Evolutionary conservation across 2,113 vertebrate species (phyloP).

Genomic region (Ophiodon elongatus): DNA sequence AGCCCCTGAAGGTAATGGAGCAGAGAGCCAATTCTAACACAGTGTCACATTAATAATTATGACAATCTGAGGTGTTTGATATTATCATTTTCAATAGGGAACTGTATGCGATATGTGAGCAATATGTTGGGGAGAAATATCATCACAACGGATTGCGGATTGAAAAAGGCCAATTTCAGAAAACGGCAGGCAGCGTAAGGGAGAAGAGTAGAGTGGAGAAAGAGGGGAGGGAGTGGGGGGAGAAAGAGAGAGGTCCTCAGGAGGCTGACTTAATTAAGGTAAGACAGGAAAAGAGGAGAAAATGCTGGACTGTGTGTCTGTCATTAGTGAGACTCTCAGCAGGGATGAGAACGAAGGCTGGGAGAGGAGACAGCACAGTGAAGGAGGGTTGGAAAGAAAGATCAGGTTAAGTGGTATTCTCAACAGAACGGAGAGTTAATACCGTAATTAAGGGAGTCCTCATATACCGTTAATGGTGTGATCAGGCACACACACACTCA

Average conservation of each 20-base stretch:
- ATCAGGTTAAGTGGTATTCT: conserved; percentile 39
- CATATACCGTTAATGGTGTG: neutral
- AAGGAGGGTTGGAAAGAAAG: conserved; percentile 7
- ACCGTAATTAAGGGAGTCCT: conserved; percentile 18
- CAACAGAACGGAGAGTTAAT: conserved; percentile 30
- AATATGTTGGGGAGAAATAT: conserved; percentile 46
- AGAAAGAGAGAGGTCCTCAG: conserved; percentile 5
- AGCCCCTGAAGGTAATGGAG: conserved; percentile 75
- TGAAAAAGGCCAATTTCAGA: conserved; percentile 3
- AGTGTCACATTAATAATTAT: conserved; percentile 74
- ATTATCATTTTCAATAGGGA: conserved; percentile 65
- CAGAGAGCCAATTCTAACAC: conserved; percentile 76
- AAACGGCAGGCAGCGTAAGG: neutral
- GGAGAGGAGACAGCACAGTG: neutral
- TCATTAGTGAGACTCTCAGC: conserved; percentile 39
- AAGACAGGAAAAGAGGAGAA: conserved; percentile 19
- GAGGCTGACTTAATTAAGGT: conserved; percentile 42
- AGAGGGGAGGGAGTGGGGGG: neutral
- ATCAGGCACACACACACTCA: neutral
- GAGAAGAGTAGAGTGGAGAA: neutral
- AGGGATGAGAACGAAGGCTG: conserved; percentile 16
- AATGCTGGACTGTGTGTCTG: neutral
- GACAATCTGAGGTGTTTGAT: conserved; percentile 70
- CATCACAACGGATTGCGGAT: neutral
- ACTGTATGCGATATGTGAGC: conserved; percentile 54